phyloP scores from a whole-genome alignment of 64 coral and sea anemone genomes.

The Montipora capricornis region DNA sequence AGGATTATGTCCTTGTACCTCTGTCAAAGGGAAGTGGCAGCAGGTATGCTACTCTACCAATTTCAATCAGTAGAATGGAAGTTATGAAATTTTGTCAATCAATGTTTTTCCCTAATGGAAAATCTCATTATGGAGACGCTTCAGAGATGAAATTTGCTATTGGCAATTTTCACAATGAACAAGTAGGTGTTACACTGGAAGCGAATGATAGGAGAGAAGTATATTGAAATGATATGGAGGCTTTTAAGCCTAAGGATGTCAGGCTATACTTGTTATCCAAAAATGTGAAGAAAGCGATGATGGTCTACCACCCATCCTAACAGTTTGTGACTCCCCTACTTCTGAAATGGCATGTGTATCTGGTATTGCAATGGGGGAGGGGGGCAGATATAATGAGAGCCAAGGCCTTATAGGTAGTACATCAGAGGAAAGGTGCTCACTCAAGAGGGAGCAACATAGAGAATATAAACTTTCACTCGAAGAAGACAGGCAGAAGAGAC shows the following conservation, averaged over 20 bases:
- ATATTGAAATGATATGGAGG: conserved; percentile 75
- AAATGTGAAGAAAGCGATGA: conserved; percentile 62
- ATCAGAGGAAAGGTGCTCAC: conserved; percentile 71
- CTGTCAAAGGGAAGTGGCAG: conserved; percentile 76
- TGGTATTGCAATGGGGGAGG: conserved; percentile 3
- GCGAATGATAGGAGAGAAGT: conserved; percentile 51
- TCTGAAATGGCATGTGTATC: conserved; percentile 42
- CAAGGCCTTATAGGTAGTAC: conserved; percentile 63
- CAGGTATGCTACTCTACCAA: conserved; percentile 39
- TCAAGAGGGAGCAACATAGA: conserved; percentile 76
- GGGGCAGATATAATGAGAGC: conserved; percentile 41
- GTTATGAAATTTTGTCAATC: conserved; percentile 70
- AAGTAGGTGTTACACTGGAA: conserved; percentile 66
- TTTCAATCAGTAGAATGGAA: conserved; percentile 56
- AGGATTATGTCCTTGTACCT: conserved; percentile 65
- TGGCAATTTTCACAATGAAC: conserved; percentile 75
- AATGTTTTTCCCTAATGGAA: conserved; percentile 70
- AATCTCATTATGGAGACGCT: conserved; percentile 66
- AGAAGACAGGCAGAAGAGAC: conserved; percentile 20
- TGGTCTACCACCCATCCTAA: conserved; percentile 49
- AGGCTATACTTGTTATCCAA: conserved; percentile 70
- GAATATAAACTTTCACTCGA: conserved; percentile 63
- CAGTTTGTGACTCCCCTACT: conserved; percentile 34
- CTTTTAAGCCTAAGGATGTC: conserved; percentile 76
- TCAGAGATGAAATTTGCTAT: conserved; percentile 60